Evolutionary conservation across 1,140 invertebrate species (phyloP).

Genomic region (Penaeus chinensis): DNA sequence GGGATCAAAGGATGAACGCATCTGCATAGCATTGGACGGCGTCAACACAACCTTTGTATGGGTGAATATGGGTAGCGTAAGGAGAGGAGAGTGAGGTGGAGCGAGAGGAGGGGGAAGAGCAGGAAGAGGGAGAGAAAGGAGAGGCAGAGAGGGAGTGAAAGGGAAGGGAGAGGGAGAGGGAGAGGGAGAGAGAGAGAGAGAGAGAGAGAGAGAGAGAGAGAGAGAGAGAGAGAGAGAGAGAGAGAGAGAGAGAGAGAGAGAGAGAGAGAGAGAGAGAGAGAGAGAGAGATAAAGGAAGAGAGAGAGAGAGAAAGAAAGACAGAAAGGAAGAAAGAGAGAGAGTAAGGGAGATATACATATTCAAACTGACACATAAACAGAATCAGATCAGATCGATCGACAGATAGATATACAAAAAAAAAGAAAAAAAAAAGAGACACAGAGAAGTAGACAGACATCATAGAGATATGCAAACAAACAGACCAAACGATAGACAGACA

Average conservation of each 20-base stretch:
- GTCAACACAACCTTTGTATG: too few species aligned
- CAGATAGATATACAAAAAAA: too few species aligned
- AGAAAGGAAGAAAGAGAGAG: neutral
- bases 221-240: constrained; percentile 35
- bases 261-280: constrained; percentile 37
- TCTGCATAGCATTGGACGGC: too few species aligned
- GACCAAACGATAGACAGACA: too few species aligned
- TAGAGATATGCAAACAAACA: too few species aligned
- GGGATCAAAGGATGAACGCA: neutral
- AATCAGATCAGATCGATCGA: too few species aligned
- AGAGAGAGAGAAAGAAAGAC: neutral
- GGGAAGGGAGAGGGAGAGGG: constrained; percentile 27
- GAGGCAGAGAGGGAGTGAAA: constrained; percentile 30
- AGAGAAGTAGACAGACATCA: too few species aligned
- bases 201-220: constrained; percentile 21
- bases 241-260: constrained; percentile 32
- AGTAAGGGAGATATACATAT: neutral
- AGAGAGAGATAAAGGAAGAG: constrained; percentile 13
- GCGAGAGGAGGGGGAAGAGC: neutral
- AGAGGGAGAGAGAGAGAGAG: neutral
- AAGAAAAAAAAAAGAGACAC: too few species aligned
- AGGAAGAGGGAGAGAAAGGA: neutral
- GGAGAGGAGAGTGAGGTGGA: neutral
- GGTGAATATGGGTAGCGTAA: neutral
- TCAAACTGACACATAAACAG: neutral